Evolutionary conservation across 2,888 invertebrate species (phyloP).

Genomic region (Polydrusus tereticollis): DNA sequence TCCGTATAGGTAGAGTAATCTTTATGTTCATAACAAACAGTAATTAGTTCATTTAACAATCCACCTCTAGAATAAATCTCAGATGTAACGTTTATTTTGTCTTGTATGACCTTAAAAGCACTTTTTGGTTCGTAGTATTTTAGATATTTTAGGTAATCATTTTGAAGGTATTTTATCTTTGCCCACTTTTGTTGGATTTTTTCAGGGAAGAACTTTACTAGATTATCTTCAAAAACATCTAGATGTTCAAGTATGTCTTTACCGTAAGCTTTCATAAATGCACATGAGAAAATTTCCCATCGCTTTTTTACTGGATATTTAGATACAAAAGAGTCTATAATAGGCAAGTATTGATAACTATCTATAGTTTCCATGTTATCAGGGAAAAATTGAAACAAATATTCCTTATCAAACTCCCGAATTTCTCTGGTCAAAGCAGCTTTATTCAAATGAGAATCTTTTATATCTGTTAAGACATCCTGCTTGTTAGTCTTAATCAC

Average conservation of each 20-base stretch:
- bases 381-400: slow-evolving; percentile 46
- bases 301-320: slow-evolving; percentile 49
- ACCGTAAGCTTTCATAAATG: slow-evolving; percentile 35
- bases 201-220: slow-evolving; percentile 33
- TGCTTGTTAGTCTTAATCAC: slow-evolving; percentile 40
- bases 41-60: slow-evolving; percentile 45
- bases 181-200: slow-evolving; percentile 49
- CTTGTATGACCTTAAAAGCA: slow-evolving; percentile 51
- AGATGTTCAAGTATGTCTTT: slow-evolving; percentile 29
- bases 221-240: slow-evolving; percentile 25
- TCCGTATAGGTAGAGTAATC: slow-evolving; percentile 48
- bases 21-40: slow-evolving; percentile 48
- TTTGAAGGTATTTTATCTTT: slow-evolving; percentile 42
- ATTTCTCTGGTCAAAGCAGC: slow-evolving; percentile 41
- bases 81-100: slow-evolving; percentile 53
- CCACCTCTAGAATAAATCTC: slow-evolving; percentile 40
- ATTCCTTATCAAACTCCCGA: slow-evolving; percentile 37
- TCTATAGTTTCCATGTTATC: slow-evolving; percentile 27
- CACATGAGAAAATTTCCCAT: slow-evolving; percentile 48
- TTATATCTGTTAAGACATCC: slow-evolving; percentile 39
- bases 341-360: neutral
- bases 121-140: slow-evolving; percentile 46
- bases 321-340: slow-evolving; percentile 21
- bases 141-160: slow-evolving; percentile 39
- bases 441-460: slow-evolving; percentile 35